Percentiles rank a stretch among this genome's conserved stretches.
phyloP scores from a whole-genome alignment of 2,888 invertebrate genomes.

The Tortrix viridana region DNA sequence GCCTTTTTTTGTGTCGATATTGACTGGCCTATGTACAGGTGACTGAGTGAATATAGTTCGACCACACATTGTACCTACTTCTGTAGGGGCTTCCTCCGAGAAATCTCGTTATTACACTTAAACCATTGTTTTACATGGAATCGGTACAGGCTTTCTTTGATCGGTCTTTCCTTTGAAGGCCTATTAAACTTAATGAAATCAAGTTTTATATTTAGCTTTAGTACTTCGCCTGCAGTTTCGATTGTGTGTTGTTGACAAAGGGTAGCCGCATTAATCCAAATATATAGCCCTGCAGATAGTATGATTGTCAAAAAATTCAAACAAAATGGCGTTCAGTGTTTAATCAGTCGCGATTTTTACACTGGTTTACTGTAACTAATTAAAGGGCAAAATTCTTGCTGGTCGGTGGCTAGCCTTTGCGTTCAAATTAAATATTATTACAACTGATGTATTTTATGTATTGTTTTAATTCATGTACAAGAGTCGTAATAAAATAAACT shows the following conservation, averaged over 20 bases:
- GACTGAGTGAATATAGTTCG: slow-evolving; percentile 47
- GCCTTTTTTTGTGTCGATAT: no score
- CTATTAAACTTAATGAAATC: slow-evolving; percentile 20
- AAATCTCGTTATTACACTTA: slow-evolving; percentile 12
- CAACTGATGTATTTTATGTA: background rate
- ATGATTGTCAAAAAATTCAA: no score
- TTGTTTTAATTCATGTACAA: background rate
- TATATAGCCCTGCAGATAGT: background rate
- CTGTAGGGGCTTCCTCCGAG: slow-evolving; percentile 6
- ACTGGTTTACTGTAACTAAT: no score
- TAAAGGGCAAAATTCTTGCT: no score
- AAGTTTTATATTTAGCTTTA: slow-evolving; percentile 18
- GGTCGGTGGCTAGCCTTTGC: background rate
- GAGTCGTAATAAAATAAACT: background rate
- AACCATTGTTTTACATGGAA: slow-evolving; percentile 12
- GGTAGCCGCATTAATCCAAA: background rate
- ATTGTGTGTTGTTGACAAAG: background rate
- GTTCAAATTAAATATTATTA: background rate
- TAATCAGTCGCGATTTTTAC: no score
- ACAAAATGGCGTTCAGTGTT: no score
- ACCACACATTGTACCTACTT: slow-evolving; percentile 43
- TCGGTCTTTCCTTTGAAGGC: slow-evolving; percentile 5
- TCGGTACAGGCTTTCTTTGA: slow-evolving; percentile 14
- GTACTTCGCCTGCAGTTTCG: slow-evolving; percentile 10
- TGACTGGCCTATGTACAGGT: slow-evolving; percentile 47